Evolutionary conservation across 2,113 vertebrate species (phyloP).

Genomic region (Apeltes quadracus): DNA sequence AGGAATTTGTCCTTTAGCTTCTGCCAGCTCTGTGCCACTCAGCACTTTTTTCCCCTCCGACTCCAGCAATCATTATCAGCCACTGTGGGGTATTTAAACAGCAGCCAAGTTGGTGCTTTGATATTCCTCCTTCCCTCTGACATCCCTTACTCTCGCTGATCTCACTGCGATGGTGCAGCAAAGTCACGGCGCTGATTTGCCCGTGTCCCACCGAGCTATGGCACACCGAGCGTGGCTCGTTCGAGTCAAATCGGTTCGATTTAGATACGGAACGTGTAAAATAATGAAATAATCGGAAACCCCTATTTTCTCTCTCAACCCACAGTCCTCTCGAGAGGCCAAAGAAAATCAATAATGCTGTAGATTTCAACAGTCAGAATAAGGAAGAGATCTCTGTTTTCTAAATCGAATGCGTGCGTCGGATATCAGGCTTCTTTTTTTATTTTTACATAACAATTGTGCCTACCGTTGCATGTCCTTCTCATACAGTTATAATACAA

Average conservation of each 20-base stretch:
- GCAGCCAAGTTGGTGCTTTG: conserved; percentile 67
- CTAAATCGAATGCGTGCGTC: conserved; percentile 42
- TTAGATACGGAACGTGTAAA: conserved; percentile 17
- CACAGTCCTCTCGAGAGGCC: conserved; percentile 48
- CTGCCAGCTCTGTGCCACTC: conserved; percentile 73
- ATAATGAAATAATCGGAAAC: conserved; percentile 25
- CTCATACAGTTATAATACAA: not conserved
- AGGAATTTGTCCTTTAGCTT: conserved; percentile 74
- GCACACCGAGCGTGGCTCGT: conserved; percentile 15
- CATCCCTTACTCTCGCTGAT: conserved; percentile 48
- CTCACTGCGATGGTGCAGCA: conserved; percentile 35
- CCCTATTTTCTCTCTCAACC: conserved; percentile 29
- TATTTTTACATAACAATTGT: not conserved
- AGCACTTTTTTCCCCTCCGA: conserved; percentile 69
- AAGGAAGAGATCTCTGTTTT: conserved; percentile 19
- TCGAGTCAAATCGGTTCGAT: conserved; percentile 21
- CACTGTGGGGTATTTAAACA: conserved; percentile 75
- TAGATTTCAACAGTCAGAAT: conserved; percentile 44
- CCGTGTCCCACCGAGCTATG: not conserved
- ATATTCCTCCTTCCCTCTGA: conserved; percentile 63
- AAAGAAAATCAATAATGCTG: conserved; percentile 57
- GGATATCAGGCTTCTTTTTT: not conserved
- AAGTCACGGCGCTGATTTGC: conserved; percentile 35
- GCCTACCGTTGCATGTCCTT: not conserved
- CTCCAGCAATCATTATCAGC: conserved; percentile 77